Evolutionary conservation across 2,888 invertebrate species (phyloP).

Genomic region (Lochmaea capreae): DNA sequence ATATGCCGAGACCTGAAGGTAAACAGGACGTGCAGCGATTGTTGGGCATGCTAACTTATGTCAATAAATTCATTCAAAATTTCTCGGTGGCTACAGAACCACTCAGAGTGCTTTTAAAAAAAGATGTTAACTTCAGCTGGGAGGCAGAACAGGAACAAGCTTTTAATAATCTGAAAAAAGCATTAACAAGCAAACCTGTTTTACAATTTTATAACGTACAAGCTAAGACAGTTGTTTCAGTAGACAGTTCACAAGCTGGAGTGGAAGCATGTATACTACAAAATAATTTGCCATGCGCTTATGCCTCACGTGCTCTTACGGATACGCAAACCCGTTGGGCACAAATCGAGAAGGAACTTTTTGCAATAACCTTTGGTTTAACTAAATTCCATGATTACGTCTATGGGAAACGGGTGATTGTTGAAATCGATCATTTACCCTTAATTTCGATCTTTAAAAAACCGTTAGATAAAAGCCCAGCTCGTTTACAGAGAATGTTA

Average conservation of each 20-base stretch:
- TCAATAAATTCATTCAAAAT: slow-evolving; percentile 42
- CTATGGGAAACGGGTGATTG: too few species aligned
- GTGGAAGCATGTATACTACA: slow-evolving; percentile 39
- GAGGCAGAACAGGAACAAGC: slow-evolving; percentile 34
- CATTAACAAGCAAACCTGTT: slow-evolving; percentile 31
- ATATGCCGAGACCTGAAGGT: slow-evolving; percentile 27
- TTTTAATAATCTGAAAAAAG: slow-evolving; percentile 40
- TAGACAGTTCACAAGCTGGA: slow-evolving; percentile 45
- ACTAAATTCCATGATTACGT: too few species aligned
- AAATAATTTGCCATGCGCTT: slow-evolving; percentile 24
- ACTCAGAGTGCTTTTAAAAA: slow-evolving; percentile 39
- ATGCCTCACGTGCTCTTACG: slow-evolving; percentile 31
- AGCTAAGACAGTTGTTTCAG: slow-evolving; percentile 38
- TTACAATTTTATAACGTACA: slow-evolving; percentile 4
- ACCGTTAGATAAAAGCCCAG: slow-evolving; percentile 32
- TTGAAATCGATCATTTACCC: slow-evolving; percentile 45
- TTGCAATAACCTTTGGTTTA: slow-evolving; percentile 26
- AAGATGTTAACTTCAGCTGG: slow-evolving; percentile 41
- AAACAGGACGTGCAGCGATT: slow-evolving; percentile 12
- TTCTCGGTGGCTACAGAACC: slow-evolving; percentile 43
- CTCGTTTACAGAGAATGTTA: slow-evolving; percentile 39
- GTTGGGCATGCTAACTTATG: slow-evolving; percentile 47
- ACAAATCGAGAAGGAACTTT: slow-evolving; percentile 40
- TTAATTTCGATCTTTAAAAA: slow-evolving; percentile 37
- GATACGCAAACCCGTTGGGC: slow-evolving; percentile 32